A percentile compares a stretch with the other conserved stretches of the same genome.
These are phyloP conservation scores for Tylochromis polylepis DNA, from an alignment of 2,113 vertebrate genomes.

Conservation along the genomic window DNA sequence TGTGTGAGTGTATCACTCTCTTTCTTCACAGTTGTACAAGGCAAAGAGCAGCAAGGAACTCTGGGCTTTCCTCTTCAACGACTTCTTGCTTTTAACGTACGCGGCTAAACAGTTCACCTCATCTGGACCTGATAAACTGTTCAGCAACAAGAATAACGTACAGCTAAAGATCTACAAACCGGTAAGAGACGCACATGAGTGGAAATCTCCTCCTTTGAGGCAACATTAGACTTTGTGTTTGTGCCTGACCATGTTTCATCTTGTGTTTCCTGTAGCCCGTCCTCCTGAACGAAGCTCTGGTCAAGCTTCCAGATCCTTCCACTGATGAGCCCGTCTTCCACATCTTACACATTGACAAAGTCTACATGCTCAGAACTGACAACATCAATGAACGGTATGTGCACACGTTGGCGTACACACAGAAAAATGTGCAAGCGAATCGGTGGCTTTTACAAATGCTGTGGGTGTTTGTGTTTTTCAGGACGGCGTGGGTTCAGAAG, in stretches of 20 bases:
- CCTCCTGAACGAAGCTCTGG: slow-evolving; percentile 93
- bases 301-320: slow-evolving; percentile 91
- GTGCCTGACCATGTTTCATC: background rate
- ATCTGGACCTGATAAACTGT: slow-evolving; percentile 84
- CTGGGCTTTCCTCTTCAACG: slow-evolving; percentile 90
- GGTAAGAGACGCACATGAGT: slow-evolving; percentile 65
- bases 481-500: slow-evolving; percentile 97
- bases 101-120: slow-evolving; percentile 86
- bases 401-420: background rate
- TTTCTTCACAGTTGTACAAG: slow-evolving; percentile 75
- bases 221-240: background rate
- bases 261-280: slow-evolving; percentile 77
- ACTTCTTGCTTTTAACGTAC: slow-evolving; percentile 93
- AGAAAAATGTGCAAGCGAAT: background rate
- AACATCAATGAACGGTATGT: slow-evolving; percentile 92
- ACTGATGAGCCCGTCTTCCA: slow-evolving; percentile 93
- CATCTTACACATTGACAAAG: slow-evolving; percentile 93
- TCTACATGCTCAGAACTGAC: slow-evolving; percentile 89
- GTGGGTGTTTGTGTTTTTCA: slow-evolving; percentile 39
- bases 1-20: background rate
- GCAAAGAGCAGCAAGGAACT: slow-evolving; percentile 95
- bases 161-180: slow-evolving; percentile 96
- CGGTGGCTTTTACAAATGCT: background rate
- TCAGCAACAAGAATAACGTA: slow-evolving; percentile 84
- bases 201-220: background rate